Conservation (phyloP, 2,888 invertebrate species). For the Disparrhopalites patrizii region DNA sequence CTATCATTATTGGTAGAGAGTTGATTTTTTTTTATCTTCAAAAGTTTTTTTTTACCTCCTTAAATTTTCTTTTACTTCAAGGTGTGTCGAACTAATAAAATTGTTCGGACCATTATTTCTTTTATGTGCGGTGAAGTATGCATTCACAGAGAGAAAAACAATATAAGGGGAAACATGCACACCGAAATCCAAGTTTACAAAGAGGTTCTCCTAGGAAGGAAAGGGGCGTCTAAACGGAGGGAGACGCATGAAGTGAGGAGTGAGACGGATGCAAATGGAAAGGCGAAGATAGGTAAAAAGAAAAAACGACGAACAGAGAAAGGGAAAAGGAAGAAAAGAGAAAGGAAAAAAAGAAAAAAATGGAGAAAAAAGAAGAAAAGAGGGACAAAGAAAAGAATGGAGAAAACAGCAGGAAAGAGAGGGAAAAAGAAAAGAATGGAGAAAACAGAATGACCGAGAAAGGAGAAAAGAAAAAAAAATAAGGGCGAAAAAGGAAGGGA, state of each 20-base stretch:
- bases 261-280: too few relatives aligned
- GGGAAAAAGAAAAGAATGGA: neutral
- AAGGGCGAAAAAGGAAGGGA: neutral
- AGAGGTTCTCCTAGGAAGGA: too few relatives aligned
- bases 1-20: conserved; percentile 8
- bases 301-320: too few relatives aligned
- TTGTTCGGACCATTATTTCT: neutral
- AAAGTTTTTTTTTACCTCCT: conserved; percentile 19
- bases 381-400: neutral
- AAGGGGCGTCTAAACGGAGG: neutral
- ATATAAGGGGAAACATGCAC: too few relatives aligned
- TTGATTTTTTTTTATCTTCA: too few relatives aligned
- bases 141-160: too few relatives aligned
- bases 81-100: conserved; percentile 25
- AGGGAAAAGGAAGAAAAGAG: neutral
- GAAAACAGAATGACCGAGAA: neutral
- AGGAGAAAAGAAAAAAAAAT: neutral
- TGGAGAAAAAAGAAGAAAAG: too few relatives aligned
- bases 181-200: too few relatives aligned
- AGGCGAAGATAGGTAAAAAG: too few relatives aligned
- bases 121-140: neutral
- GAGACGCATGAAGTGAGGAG: neutral
- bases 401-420: neutral
- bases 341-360: too few relatives aligned
- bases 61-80: too few relatives aligned